Evolutionary conservation across 2,113 vertebrate species (phyloP).

Genomic region (Rhinolophus ferrumequinum): DNA sequence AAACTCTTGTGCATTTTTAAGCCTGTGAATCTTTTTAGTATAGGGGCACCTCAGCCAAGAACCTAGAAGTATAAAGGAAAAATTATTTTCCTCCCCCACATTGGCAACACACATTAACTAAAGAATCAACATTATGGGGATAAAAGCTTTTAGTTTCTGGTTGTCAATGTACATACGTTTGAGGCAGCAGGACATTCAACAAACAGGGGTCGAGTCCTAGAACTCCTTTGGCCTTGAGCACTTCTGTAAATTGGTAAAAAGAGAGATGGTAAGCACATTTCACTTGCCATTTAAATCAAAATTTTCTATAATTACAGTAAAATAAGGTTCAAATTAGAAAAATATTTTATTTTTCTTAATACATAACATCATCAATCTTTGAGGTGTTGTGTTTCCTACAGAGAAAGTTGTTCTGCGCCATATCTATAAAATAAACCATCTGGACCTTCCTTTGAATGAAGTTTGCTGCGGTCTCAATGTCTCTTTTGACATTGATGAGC

Average conservation of each 20-base stretch:
- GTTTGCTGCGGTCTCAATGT: neutral
- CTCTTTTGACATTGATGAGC: neutral
- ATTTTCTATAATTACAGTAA: neutral
- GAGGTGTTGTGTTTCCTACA: neutral
- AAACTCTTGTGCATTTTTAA: neutral
- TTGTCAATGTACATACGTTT: neutral
- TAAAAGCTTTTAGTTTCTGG: neutral
- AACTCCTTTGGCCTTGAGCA: fast-evolving
- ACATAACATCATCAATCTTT: neutral
- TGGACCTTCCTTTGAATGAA: neutral
- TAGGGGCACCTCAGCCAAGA: neutral
- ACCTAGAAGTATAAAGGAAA: neutral
- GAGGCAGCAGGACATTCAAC: fast-evolving
- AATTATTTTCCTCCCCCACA: neutral
- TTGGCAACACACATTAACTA: neutral
- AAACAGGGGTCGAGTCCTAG: fast-evolving
- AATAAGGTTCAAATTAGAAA: constrained; percentile 13
- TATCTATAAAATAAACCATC: neutral
- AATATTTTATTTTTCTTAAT: neutral
- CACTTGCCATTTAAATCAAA: neutral
- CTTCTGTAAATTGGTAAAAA: constrained; percentile 12
- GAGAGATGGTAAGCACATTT: constrained; percentile 19
- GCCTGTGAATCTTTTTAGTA: neutral
- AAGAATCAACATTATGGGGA: neutral
- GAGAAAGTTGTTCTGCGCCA: neutral